Percentiles rank a stretch among this genome's conserved stretches.
phyloP scores from a whole-genome alignment of 2,888 invertebrate species.

The Trilocha varians region DNA sequence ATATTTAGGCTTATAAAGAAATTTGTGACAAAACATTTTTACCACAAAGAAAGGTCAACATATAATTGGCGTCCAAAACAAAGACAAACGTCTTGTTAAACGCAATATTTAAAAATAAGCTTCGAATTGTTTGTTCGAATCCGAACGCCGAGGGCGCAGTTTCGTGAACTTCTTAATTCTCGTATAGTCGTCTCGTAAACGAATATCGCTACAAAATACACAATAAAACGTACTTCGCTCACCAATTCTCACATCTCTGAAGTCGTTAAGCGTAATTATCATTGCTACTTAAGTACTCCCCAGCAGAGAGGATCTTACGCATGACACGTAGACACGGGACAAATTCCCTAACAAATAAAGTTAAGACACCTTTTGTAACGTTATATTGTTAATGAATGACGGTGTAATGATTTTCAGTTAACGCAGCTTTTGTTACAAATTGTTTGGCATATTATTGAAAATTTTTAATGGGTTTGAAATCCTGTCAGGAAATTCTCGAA shows the following conservation, averaged over 20 bases:
- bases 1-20: too few species aligned
- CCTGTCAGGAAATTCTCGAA: too few species aligned
- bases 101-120: conserved; percentile 15
- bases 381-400: background rate
- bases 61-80: too few species aligned
- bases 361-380: background rate
- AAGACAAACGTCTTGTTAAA: background rate
- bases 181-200: conserved; percentile 39
- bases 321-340: conserved; percentile 18
- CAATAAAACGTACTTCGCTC: conserved; percentile 46
- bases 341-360: background rate
- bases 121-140: conserved; percentile 31
- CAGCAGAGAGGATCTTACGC: conserved; percentile 20
- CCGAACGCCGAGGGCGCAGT: conserved; percentile 34
- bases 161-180: conserved; percentile 55
- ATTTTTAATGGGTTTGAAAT: too few species aligned
- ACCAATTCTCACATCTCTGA: conserved; percentile 60
- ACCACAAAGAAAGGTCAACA: too few species aligned
- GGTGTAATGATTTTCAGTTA: background rate
- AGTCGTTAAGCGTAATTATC: conserved; percentile 60
- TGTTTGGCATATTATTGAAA: background rate
- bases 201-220: conserved; percentile 59
- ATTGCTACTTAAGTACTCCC: conserved; percentile 48
- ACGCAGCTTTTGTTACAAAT: background rate
- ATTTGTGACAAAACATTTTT: too few species aligned